Base-by-base conservation (phyloP, 2,113 vertebrate genomes). In the Melozone crissalis region DNA sequence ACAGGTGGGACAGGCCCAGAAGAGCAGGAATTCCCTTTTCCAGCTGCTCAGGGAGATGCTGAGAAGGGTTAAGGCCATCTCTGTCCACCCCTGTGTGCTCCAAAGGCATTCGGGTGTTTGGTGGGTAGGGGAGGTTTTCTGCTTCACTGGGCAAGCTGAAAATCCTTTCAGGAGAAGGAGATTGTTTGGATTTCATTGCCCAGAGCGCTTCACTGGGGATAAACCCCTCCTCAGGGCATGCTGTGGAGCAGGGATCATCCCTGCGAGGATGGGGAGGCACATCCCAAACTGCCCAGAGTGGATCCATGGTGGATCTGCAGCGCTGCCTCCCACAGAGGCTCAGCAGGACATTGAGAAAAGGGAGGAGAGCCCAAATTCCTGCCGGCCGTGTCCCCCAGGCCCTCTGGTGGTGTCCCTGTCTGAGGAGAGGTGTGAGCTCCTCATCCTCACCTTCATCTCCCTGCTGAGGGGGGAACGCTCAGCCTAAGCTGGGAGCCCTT, bases 211-310 rank as follows among this genome's bases (percentile, higher is more conserved):
- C 37, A 5, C 41, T 8, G 3, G 0, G 3, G 35, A 33, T 8
- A 51, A 63, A 74, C 15, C 52, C 62, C 30, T 67, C 66, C 63
- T 80, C 1, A 9, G 67, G 41, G 24, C 24, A 3, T 0, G 15
- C 43, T 4, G 4, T 39, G 39, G 63, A 54, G 24, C 22, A 7
- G 0, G 22, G 22, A 1, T 5, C 4, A 46, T 46, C 7, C 0
- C 22, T 26, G 0, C 3, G 20, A 21, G 55, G 31, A 2, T 0
- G 30, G 19, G 23, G 30, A 72, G 10, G 30, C 65, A 30, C 69
- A 26, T 11, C 62, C 84, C 77, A 33, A 27, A 5, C 4, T 6
- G 19, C 5, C 23, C 1, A 0, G 33, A 14, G 2, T 1, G 1
- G 1, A 37, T 21, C 5, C 17, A 0, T 0, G 57, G 47, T 1